Evolutionary conservation across 2,888 invertebrate genomes (phyloP).

Genomic region (Cryptocephalus primarius): DNA sequence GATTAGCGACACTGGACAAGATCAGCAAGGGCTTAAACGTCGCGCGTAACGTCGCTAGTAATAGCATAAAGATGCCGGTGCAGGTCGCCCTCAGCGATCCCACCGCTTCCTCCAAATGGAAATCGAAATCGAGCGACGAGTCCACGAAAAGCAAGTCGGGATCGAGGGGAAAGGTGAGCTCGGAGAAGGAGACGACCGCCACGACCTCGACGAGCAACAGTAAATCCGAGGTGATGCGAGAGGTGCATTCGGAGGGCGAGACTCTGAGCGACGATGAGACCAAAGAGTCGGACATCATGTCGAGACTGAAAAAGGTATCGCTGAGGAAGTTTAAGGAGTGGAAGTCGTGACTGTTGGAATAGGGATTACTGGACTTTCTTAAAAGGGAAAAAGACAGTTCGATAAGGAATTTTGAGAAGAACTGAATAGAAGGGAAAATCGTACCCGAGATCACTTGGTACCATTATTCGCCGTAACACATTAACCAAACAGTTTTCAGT

Average conservation of each 20-base stretch:
- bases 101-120: constrained; percentile 40
- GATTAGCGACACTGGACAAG: constrained; percentile 45
- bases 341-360: constrained; percentile 54
- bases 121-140: constrained; percentile 27
- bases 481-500: no score
- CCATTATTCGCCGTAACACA: no score
- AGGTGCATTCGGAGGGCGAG: constrained; percentile 67
- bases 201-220: constrained; percentile 30
- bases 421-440: no score
- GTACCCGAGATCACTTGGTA: no score
- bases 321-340: constrained; percentile 67
- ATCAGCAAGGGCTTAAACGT: constrained; percentile 63
- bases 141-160: constrained; percentile 40
- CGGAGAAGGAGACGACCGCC: constrained; percentile 43
- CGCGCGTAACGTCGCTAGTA: constrained; percentile 50
- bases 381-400: no score
- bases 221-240: constrained; percentile 41
- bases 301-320: constrained; percentile 69
- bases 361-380: constrained; percentile 1
- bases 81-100: constrained; percentile 50
- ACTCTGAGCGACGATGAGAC: constrained; percentile 51
- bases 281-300: constrained; percentile 57
- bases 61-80: constrained; percentile 48
- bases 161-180: constrained; percentile 45
- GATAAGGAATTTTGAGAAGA: no score